phyloP scores from a whole-genome alignment of 2,888 invertebrate genomes.

The Trichogramma evanescens region DNA sequence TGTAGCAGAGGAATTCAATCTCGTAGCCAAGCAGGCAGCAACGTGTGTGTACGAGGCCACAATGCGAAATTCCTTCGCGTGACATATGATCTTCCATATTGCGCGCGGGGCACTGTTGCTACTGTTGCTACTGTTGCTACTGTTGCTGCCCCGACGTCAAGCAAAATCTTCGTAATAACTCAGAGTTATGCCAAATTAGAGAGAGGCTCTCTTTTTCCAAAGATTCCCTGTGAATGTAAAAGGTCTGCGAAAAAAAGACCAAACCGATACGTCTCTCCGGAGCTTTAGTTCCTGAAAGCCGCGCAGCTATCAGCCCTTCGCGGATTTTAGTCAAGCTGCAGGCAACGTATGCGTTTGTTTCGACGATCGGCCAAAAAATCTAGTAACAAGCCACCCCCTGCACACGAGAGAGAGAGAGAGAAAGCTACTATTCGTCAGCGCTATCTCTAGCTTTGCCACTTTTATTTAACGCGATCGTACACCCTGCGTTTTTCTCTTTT shows the following conservation, averaged over 20 bases:
- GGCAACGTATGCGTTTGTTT: not conserved
- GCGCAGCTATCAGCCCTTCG: too few relatives aligned
- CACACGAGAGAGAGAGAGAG: not conserved
- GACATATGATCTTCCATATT: constrained; percentile 49
- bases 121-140: too few relatives aligned
- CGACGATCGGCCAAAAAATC: not conserved
- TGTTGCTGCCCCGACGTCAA: constrained; percentile 16
- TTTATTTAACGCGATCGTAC: constrained; percentile 37
- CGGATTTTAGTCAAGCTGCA: not conserved
- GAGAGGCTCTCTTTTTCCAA: constrained; percentile 20
- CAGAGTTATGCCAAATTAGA: constrained; percentile 39
- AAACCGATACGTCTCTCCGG: not conserved
- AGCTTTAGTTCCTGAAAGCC: too few relatives aligned
- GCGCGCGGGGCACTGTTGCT: constrained; percentile 23
- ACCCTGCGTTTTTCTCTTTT: constrained; percentile 12
- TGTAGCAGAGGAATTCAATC: constrained; percentile 20
- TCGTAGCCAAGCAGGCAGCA: constrained; percentile 22
- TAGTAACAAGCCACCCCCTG: not conserved
- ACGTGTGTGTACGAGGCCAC: constrained; percentile 22
- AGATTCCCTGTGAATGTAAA: too few relatives aligned
- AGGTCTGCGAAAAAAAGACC: constrained; percentile 18
- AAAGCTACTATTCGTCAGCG: constrained; percentile 38
- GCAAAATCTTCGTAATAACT: constrained; percentile 38
- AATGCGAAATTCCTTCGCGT: constrained; percentile 35
- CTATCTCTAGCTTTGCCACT: constrained; percentile 32